Evolutionary conservation across 2,888 invertebrate genomes (phyloP), one percentile per base, ranked within the genome.

Genomic region (Archips crataeganus): DNA sequence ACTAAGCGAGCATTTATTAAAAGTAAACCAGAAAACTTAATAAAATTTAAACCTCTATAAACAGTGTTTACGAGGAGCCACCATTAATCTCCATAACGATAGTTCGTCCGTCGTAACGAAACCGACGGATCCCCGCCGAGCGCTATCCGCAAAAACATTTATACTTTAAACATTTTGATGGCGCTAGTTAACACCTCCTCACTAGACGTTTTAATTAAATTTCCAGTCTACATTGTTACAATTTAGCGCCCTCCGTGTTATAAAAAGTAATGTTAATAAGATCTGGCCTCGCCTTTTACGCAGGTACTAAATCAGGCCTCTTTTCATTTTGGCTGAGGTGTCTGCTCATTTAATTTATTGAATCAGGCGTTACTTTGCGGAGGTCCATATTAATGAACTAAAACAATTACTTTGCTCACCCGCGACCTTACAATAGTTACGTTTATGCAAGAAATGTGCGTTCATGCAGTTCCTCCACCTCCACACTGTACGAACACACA

Each of bases 211-310:
- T 93, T 92, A 93, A 93, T 93, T 93, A 93, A 93, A 93, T 90
- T 92, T 69, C 90, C 87, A 86, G 84, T 89, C 88, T 86, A 89
- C 92, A 90, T 86, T 93, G 90, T 90, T 87, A 89, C 93, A 91
- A 91, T 91, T 93, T 91, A 93, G 87, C 88, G 85, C 87, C 86
- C 82, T 83, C 84, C 82, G 83, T 89, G 90, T 90, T 93, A 92
- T 93, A 92, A 94, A 93, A 93, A 92, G 93, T 92, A 90, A 93
- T 92, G 92, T 91, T 93, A 92, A 93, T 93, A 94, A 93, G 92
- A 91, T 86, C 89, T 87, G 79, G 85, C 85, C 86, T 86, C 85
- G 85, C 85, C 86, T 86, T 92, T 90, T 87, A 91, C 89, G 90
- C 84, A 85, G 82, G 88, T 82, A 87, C 88, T 94, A 93, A 94